Evolutionary conservation across 2,888 invertebrate genomes (phyloP), one percentile per base, ranked within the genome.

Genomic region (Drosophila antonietae): DNA sequence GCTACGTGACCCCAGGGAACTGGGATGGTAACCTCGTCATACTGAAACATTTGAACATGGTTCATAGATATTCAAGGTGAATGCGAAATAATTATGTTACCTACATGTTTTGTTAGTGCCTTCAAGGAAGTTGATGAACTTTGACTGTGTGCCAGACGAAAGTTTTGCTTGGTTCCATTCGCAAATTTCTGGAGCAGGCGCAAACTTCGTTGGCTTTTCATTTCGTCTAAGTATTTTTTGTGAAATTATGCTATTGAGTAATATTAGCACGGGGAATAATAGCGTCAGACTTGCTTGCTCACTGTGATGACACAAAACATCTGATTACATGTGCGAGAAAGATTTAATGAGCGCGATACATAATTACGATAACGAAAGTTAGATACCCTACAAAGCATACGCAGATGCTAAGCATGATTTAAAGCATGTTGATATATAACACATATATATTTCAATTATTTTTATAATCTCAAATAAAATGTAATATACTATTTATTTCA

Each of bases 1-100:
- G 95, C 93, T 28, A 96, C 80, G 79, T 95, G 94, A 0, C 96
- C 96, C 95, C 95, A 96, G 49, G 95, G 94, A 0, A 95, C 94
- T 49, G 95, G 94, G 56, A 96, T 95, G 83, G 93, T 92, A n/a
- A 96, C 93, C 93, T 96, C 96, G 90, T 95, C 94, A 10, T 92
- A 93, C 81, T 94, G 56, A 12, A 81, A 78, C 12, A 3, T 15
- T 28, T 39, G 31, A 33, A 7, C 3, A 33, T 51, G 12, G n/a
- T 31, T 51, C n/a, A 33, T 49, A 18, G 33, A 51, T 12, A 3
- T 3, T 51, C 18, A 46, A 18, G n/a, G 37, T 43, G 41, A 44
- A 46, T 37, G 31, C 49, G 18, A 33, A 23, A 15, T 15, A 51
- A 37, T n/a, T 10, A 14, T 41, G 31, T 8, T 20, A 72, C 87